A percentile compares a stretch with the other conserved stretches of the same genome.
Evolutionary conservation across 2,888 invertebrate species (phyloP).

Genomic region (Hydraecia micacea): DNA sequence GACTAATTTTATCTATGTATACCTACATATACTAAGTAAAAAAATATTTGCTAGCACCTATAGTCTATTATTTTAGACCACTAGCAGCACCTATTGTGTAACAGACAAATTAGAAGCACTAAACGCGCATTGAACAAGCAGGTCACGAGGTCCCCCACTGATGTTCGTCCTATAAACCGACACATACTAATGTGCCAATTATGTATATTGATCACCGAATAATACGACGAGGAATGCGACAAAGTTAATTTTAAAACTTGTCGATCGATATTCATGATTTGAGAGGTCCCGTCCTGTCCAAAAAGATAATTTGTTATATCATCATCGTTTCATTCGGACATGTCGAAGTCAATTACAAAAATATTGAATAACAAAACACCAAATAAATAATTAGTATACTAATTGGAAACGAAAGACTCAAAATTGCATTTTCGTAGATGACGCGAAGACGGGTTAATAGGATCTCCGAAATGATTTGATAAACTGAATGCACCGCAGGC

Average conservation of each 20-base stretch:
- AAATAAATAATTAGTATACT: background rate
- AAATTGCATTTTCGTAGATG: conserved; percentile 18
- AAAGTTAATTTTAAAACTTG: conserved; percentile 24
- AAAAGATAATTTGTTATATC: background rate
- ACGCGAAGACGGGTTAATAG: conserved; percentile 26
- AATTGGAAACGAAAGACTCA: conserved; percentile 2
- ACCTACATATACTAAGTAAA: too few relatives aligned
- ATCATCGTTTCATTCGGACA: background rate
- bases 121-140: conserved; percentile 29
- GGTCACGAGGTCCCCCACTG: conserved; percentile 32
- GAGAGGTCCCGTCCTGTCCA: background rate
- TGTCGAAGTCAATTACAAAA: background rate
- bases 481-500: conserved; percentile 27
- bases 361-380: background rate
- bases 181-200: conserved; percentile 54
- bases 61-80: background rate
- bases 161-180: conserved; percentile 33
- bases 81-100: conserved; percentile 20
- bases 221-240: conserved; percentile 23
- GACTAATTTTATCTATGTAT: too few relatives aligned
- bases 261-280: background rate
- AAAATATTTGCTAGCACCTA: too few relatives aligned
- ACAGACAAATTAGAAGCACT: conserved; percentile 16
- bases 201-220: conserved; percentile 44
- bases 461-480: conserved; percentile 13